Evolutionary conservation across 1,140 invertebrate genomes (phyloP).

Genomic region (Diuraphis noxia): DNA sequence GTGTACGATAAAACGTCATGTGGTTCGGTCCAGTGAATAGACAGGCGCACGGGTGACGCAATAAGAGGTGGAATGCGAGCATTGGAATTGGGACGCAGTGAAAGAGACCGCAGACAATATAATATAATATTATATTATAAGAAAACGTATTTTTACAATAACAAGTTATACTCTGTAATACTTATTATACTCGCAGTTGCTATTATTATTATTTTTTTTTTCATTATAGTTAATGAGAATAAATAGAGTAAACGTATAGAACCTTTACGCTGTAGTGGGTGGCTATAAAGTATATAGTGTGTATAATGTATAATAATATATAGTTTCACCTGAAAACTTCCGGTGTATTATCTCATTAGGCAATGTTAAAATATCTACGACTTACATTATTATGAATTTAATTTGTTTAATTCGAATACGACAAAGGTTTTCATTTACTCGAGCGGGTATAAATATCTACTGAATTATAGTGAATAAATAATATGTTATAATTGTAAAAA

Average conservation of each 20-base stretch:
- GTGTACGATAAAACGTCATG: neutral
- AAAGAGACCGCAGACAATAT: constrained; percentile 51
- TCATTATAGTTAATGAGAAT: neutral
- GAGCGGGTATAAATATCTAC: neutral
- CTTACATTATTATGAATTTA: neutral
- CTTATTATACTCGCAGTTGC: neutral
- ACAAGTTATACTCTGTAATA: constrained; percentile 23
- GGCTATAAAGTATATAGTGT: neutral
- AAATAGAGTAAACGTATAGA: neutral
- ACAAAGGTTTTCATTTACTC: neutral
- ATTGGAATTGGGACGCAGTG: constrained; percentile 49
- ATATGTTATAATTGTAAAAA: neutral
- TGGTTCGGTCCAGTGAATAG: constrained; percentile 42
- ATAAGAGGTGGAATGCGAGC: constrained; percentile 41
- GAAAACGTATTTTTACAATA: constrained; percentile 36
- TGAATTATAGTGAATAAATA: neutral
- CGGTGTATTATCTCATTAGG: neutral
- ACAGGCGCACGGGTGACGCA: constrained; percentile 19
- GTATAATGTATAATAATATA: too few species aligned
- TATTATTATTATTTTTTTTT: neutral
- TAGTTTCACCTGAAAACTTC: neutral
- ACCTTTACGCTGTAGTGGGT: neutral
- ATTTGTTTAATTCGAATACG: neutral
- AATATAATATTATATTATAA: constrained; percentile 36
- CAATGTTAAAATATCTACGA: neutral